Base-by-base conservation (phyloP, 1,140 invertebrate genomes). In the Probaryconus sp. region DNA sequence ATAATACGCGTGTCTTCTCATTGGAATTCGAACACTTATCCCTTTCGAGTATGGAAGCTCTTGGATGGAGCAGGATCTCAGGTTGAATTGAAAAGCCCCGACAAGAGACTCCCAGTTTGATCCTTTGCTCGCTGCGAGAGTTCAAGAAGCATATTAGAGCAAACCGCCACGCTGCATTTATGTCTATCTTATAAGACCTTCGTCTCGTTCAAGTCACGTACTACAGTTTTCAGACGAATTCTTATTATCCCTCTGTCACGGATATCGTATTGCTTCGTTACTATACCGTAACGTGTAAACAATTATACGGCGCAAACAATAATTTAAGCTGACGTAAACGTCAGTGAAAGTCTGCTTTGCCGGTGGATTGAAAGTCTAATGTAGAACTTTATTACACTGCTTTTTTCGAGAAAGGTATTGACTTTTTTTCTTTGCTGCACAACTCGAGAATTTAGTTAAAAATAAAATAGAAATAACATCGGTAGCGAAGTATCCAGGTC, bases 91-190 rank as follows among this genome's bases (percentile, higher is more conserved):
- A 53, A 74, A 63, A 56, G 58, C 40, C n/a, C 20, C 35, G 35
- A 58, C 64, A 51, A 58, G 64, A 68, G 31, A 58, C 45, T 50
- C n/a, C n/a, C 5, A 51, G 68, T 38, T 63, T 63, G 68, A 71
- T 56, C 50, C 58, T 33, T 64, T 30, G 18, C 42, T 31, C 43
- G 37, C n/a, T 38, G 40, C 16, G 21, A 21, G 50, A 63, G 40
- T 71, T 71, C 50, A 56, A 56, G 58, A 48, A 67, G 55, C 63
- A 67, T 50, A 74, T 67, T 74, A 71, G 68, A 50, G 43, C 50
- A 48, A 71, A 63, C 56, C 42, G 38, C 48, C 56, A 51, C 56
- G 35, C 37, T 63, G 56, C 58, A 56, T 71, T 71, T 63, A 50
- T 56, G 58, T 71, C 50, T 71, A 50, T 40, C 50, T 58, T 30